Evolutionary conservation across 2,113 vertebrate species (phyloP), one percentile per base, ranked within the genome.

Genomic region (Microcebus murinus): DNA sequence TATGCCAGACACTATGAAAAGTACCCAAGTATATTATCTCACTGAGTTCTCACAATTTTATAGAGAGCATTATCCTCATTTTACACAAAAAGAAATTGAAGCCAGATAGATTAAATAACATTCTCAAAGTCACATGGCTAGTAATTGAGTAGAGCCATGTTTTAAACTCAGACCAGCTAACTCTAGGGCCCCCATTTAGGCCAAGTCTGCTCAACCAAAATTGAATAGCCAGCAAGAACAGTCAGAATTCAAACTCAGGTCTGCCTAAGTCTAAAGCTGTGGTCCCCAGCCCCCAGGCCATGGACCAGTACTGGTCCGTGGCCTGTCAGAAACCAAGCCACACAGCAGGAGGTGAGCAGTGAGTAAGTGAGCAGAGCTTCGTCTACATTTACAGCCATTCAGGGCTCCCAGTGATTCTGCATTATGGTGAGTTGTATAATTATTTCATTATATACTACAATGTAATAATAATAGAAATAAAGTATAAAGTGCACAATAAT

Each of bases 41-140:
- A 25, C 25, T 80, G 80, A 91, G 57, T 20, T 91, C 70, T 82
- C 77, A 95, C 39, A 70, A 57, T 18, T 93, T 90, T 4, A 42
- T 39, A 74, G 57, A 91, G 25, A 88, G 31, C 8, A 88, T 45
- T 85, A 67, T 79, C 34, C 7, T 34, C 61, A 90, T 82, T 42
- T 80, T 77, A 76, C 29, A 90, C 59, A 87, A 87, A 89, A 90
- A 90, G 29, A 97, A 97, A 76, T 42, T 80, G 81, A 93, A 93
- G 59, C 23, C 71, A 97, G n/a, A 86, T 36, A 70, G 67, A 31
- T 85, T 86, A 95, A 48, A 55, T 68, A 85, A 88, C n/a, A 92
- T 92, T 88, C 77, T 95, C 71, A 36, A 96, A 96, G 76, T 94
- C 39, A 81, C 14, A 59, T 11, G 77, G 94, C 31, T 90, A 92